A percentile compares a stretch with the other conserved stretches of the same genome.
Conservation (phyloP, 2,888 invertebrate genomes). For the Scaptomyza caliginosa region DNA sequence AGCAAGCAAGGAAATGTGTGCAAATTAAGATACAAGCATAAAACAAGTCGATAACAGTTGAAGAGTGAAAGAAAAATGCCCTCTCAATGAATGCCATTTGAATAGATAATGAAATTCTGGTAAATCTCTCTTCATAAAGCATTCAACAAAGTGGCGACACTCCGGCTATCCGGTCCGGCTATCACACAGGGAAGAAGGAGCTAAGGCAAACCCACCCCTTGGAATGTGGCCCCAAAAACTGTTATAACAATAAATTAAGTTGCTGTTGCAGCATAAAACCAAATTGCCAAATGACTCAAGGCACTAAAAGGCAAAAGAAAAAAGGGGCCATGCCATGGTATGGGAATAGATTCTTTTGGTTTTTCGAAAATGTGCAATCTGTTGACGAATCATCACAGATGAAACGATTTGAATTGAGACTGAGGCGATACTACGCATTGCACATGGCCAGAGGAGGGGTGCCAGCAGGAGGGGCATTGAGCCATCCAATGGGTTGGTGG, state of each 20-base stretch:
- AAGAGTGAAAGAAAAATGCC: constrained; percentile 1
- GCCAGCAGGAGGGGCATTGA: neutral
- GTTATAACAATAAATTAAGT: constrained; percentile 76
- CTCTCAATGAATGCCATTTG: constrained; percentile 26
- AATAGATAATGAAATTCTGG: constrained; percentile 54
- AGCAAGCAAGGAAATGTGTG: neutral
- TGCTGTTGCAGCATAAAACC: constrained; percentile 74
- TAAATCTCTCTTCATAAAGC: constrained; percentile 55
- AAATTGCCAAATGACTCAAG: constrained; percentile 64
- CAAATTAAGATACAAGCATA: constrained; percentile 23
- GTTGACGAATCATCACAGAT: constrained; percentile 62
- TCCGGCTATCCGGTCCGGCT: constrained; percentile 33
- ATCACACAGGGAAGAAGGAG: constrained; percentile 24
- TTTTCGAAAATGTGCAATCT: constrained; percentile 55
- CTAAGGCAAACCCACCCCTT: constrained; percentile 4
- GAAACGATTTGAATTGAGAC: constrained; percentile 39
- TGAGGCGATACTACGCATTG: constrained; percentile 8
- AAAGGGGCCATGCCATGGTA: neutral
- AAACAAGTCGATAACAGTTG: constrained; percentile 9
- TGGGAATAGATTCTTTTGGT: neutral
- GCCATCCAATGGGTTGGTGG: neutral
- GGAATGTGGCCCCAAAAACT: constrained; percentile 58
- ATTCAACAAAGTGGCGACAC: constrained; percentile 55
- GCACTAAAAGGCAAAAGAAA: neutral
- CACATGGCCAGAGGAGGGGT: neutral